Evolutionary conservation across 2,113 vertebrate genomes (phyloP).

Genomic region (Anolis carolinensis): DNA sequence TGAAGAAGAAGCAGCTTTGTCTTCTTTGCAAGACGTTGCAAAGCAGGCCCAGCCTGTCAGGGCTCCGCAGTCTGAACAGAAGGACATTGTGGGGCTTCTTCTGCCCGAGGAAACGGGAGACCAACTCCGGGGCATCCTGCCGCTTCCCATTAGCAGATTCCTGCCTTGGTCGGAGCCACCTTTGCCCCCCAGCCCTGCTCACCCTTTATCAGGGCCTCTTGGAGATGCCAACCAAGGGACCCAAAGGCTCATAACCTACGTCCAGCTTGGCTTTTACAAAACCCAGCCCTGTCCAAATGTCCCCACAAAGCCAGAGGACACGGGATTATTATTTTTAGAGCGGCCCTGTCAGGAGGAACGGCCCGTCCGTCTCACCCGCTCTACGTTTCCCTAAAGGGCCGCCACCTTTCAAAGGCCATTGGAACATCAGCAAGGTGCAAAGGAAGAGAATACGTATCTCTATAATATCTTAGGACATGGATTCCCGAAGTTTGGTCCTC

Average conservation of each 20-base stretch:
- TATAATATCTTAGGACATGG: too few relatives aligned
- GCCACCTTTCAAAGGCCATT: background rate
- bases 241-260: slow-evolving; percentile 37
- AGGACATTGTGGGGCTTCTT: background rate
- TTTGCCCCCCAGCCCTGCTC: too few relatives aligned
- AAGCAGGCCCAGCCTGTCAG: too few relatives aligned
- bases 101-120: background rate
- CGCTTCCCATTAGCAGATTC: accelerated
- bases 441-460: too few relatives aligned
- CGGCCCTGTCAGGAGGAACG: background rate
- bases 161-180: background rate
- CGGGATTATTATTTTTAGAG: background rate
- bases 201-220: background rate
- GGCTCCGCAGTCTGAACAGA: background rate
- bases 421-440: too few relatives aligned
- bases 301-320: slow-evolving; percentile 44
- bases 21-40: too few relatives aligned
- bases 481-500: too few relatives aligned
- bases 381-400: background rate
- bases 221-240: background rate
- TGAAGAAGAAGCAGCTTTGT: too few relatives aligned
- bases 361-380: background rate
- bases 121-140: background rate
- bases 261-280: slow-evolving; percentile 36
- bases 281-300: slow-evolving; percentile 54